phyloP scores from a whole-genome alignment of 2,888 invertebrate species.

The Clivina fossor region DNA sequence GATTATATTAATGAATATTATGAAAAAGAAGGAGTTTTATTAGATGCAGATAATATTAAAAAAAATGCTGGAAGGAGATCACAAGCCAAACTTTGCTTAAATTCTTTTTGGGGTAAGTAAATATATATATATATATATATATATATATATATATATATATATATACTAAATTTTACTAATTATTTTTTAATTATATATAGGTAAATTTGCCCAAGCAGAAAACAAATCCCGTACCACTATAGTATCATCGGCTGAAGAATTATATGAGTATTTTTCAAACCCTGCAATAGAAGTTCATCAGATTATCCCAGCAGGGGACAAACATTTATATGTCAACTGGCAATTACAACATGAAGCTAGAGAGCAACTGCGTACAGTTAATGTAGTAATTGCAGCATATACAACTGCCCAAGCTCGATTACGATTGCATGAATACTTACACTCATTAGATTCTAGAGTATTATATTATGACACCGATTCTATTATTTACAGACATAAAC shows the following conservation, averaged over 20 bases:
- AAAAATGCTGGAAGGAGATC: slow-evolving; percentile 34
- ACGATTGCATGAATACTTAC: neutral
- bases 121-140: too few species aligned
- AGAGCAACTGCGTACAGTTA: slow-evolving; percentile 8
- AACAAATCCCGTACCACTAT: neutral
- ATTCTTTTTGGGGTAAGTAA: slow-evolving; percentile 41
- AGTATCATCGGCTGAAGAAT: neutral
- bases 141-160: too few species aligned
- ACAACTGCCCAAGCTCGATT: slow-evolving; percentile 3
- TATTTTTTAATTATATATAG: slow-evolving; percentile 1
- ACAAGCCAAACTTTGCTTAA: slow-evolving; percentile 39
- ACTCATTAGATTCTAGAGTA: slow-evolving; percentile 34
- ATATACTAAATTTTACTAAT: neutral
- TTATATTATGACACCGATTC: slow-evolving; percentile 29
- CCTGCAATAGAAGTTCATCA: neutral
- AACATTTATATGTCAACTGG: slow-evolving; percentile 11
- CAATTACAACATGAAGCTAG: neutral
- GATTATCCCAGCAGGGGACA: slow-evolving; percentile 31
- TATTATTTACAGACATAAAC: neutral
- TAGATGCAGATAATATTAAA: slow-evolving; percentile 25
- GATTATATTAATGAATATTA: slow-evolving; percentile 35
- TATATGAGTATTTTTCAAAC: slow-evolving; percentile 1
- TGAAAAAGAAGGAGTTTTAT: slow-evolving; percentile 28
- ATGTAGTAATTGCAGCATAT: slow-evolving; percentile 6
- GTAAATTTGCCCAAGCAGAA: slow-evolving; percentile 5